A percentile compares a stretch with the other conserved stretches of the same genome.
phyloP scores from a whole-genome alignment of 2,113 vertebrate species.

The Sardina pilchardus region DNA sequence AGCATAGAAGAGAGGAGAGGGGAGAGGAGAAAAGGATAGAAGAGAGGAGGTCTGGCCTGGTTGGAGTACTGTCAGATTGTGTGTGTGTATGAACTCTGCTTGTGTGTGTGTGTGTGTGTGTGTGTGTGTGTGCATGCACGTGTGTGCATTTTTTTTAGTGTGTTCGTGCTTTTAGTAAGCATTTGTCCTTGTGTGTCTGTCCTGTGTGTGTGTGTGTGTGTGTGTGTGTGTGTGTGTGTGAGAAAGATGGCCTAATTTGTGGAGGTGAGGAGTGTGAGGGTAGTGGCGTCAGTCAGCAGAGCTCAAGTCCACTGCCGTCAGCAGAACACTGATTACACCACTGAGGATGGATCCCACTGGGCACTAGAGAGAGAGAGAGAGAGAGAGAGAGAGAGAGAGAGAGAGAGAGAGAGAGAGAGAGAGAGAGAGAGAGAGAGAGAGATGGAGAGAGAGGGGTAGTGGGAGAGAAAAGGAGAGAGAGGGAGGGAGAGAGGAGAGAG shows the following conservation, averaged over 20 bases:
- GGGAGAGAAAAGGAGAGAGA: slow-evolving; percentile 25
- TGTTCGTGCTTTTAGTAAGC: no score
- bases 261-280: slow-evolving; percentile 51
- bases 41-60: background rate
- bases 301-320: background rate
- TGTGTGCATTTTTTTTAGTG: background rate
- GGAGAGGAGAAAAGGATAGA: background rate
- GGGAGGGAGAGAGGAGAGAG: no score
- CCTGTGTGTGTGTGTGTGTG: no score
- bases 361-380: slow-evolving; percentile 42
- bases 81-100: no score
- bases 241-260: slow-evolving; percentile 70
- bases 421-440: background rate
- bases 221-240: slow-evolving; percentile 13
- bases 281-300: background rate
- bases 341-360: slow-evolving; percentile 43
- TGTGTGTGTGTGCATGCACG: slow-evolving; percentile 11
- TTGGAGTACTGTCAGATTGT: no score
- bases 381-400: background rate
- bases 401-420: background rate
- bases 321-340: background rate
- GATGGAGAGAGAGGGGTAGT: background rate
- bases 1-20: background rate
- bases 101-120: no score
- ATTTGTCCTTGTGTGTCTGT: slow-evolving; percentile 21